phyloP scores from a whole-genome alignment of 2,113 vertebrate genomes.

The Dendrocopos noguchii region DNA sequence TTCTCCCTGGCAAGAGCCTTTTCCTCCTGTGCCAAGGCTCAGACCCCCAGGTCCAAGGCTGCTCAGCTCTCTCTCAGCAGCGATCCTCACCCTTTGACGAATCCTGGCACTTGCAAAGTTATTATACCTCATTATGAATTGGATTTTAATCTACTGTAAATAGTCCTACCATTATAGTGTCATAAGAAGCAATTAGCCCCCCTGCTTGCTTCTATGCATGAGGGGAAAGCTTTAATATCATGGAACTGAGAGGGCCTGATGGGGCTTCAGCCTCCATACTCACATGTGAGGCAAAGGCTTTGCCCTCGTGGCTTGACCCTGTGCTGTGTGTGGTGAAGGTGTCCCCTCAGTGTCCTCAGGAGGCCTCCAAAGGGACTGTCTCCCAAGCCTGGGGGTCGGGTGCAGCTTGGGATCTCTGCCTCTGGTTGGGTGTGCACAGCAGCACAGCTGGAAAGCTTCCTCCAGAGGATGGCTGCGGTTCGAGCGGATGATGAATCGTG shows the following conservation, averaged over 20 bases:
- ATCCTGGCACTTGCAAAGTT: constrained; percentile 65
- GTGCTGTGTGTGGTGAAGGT: rapidly evolving
- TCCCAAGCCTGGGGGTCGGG: rapidly evolving
- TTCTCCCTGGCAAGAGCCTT: background rate
- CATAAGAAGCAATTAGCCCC: constrained; percentile 77
- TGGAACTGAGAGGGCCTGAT: constrained; percentile 45
- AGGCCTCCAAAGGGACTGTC: background rate
- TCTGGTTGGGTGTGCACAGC: rapidly evolving
- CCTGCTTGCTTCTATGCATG: constrained; percentile 63
- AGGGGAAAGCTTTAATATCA: constrained; percentile 59
- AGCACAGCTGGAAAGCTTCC: background rate
- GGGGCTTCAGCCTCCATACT: background rate
- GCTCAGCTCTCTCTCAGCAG: background rate
- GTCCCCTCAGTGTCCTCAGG: background rate
- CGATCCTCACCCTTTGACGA: constrained; percentile 40
- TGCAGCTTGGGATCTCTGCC: background rate
- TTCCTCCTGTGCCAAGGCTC: background rate
- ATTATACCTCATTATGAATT: constrained; percentile 72
- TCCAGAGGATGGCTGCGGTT: background rate
- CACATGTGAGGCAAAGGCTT: background rate
- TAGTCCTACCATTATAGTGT: constrained; percentile 77
- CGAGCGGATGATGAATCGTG: background rate
- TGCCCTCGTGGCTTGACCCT: background rate
- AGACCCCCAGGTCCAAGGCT: background rate
- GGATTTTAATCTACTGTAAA: constrained; percentile 82